phyloP scores from a whole-genome alignment of 2,113 vertebrate species.

The Tetrax tetrax region DNA sequence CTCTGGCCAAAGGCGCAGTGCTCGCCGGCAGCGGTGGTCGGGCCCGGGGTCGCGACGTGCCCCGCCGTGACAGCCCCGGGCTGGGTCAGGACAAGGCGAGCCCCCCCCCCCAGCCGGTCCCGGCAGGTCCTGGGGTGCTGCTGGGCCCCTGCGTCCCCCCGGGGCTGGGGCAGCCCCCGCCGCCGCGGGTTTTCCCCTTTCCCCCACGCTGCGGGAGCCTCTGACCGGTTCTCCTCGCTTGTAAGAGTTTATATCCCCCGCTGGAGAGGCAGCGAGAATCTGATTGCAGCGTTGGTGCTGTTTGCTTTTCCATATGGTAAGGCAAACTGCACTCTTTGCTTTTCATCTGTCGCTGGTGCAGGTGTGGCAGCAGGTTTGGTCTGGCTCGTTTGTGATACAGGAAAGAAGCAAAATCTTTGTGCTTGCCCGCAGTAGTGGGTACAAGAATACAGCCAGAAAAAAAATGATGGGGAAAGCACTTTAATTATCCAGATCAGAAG shows the following conservation, averaged over 20 bases:
- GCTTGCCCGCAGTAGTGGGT: background rate
- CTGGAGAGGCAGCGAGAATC: background rate
- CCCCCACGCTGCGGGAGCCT: background rate
- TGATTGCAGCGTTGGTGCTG: background rate
- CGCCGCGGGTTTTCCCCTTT: background rate
- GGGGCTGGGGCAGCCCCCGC: background rate
- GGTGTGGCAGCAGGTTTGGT: background rate
- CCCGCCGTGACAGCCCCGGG: too few species aligned
- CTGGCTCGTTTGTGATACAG: background rate
- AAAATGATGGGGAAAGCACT: background rate
- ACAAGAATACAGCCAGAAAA: background rate
- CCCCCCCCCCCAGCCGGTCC: fast-evolving
- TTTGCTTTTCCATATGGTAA: background rate
- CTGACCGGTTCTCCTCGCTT: background rate
- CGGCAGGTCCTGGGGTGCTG: too few species aligned
- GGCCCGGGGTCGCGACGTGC: background rate
- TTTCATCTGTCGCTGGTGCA: background rate
- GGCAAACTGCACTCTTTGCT: background rate
- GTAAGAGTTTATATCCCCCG: fast-evolving
- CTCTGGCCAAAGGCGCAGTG: background rate
- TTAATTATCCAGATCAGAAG: background rate
- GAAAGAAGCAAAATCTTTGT: background rate
- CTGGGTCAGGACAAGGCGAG: background rate
- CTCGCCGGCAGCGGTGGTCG: background rate
- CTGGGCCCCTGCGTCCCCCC: too few species aligned